phyloP scores from a whole-genome alignment of 2,113 vertebrate species.

The Illadopsis cleaveri region DNA sequence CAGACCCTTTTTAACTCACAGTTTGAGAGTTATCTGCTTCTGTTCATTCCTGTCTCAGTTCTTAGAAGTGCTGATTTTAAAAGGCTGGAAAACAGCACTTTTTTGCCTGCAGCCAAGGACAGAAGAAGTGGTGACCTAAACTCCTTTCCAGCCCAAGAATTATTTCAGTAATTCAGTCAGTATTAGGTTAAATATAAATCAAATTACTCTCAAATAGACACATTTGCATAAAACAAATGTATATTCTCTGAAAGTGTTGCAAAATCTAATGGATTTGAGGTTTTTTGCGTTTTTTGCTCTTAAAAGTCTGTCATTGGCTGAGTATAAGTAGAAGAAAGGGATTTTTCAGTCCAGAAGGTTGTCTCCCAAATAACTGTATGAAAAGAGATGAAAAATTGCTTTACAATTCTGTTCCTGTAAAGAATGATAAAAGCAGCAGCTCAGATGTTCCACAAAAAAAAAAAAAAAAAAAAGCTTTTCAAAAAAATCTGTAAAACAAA shows the following conservation, averaged over 20 bases:
- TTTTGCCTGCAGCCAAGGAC: neutral
- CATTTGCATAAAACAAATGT: neutral
- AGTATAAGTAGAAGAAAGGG: neutral
- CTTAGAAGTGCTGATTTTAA: neutral
- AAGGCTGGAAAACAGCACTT: neutral
- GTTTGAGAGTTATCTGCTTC: neutral
- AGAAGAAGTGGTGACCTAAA: neutral
- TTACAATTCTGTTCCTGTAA: neutral
- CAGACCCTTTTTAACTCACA: neutral
- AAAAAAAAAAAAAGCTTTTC: fast-evolving
- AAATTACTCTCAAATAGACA: neutral
- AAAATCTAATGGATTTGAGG: neutral
- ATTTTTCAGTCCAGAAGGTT: neutral
- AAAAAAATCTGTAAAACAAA: neutral
- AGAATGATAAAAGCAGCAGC: neutral
- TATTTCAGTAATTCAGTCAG: neutral
- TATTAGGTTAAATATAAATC: neutral
- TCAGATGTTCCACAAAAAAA: neutral
- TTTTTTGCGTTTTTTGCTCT: neutral
- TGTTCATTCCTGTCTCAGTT: neutral
- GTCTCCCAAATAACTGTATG: neutral
- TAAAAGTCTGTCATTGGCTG: neutral
- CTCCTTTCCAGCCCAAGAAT: neutral
- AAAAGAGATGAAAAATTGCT: neutral
- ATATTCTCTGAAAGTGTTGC: neutral